phyloP scores from a whole-genome alignment of 2,888 invertebrate genomes.

The Caenorhabditis macrosperma region DNA sequence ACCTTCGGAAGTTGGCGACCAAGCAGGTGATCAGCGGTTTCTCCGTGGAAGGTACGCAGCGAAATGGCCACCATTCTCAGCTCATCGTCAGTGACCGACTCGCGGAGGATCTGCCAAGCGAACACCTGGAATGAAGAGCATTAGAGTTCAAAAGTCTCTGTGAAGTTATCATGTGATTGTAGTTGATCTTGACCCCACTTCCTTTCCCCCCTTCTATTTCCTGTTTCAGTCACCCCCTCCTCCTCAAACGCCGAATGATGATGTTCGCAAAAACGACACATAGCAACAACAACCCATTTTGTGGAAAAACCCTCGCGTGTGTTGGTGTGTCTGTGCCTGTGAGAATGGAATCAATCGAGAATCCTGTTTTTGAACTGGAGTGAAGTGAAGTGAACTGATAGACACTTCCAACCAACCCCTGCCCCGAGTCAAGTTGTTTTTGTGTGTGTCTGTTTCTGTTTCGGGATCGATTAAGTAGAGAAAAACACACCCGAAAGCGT shows the following conservation, averaged over 20 bases:
- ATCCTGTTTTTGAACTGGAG: constrained; percentile 63
- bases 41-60: constrained; percentile 79
- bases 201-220: background rate
- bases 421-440: constrained; percentile 45
- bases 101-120: constrained; percentile 80
- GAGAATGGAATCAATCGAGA: too few relatives aligned
- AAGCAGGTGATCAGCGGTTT: constrained; percentile 77
- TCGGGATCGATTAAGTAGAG: constrained; percentile 28
- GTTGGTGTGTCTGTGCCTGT: too few relatives aligned
- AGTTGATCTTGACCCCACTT: background rate
- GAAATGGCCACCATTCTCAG: constrained; percentile 78
- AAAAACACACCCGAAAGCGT: constrained; percentile 3
- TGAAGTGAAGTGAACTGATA: too few relatives aligned
- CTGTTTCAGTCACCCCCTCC: constrained; percentile 8
- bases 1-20: constrained; percentile 78
- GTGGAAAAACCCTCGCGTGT: constrained; percentile 28
- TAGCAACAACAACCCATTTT: constrained; percentile 49
- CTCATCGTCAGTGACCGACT: constrained; percentile 80
- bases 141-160: background rate
- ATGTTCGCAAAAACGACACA: constrained; percentile 49
- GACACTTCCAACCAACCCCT: constrained; percentile 30
- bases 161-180: background rate
- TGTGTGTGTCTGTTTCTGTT: background rate
- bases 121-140: constrained; percentile 69
- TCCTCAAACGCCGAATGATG: constrained; percentile 2